Evolutionary conservation across 2,888 invertebrate genomes (phyloP).

Genomic region (Drosophila rellima): DNA sequence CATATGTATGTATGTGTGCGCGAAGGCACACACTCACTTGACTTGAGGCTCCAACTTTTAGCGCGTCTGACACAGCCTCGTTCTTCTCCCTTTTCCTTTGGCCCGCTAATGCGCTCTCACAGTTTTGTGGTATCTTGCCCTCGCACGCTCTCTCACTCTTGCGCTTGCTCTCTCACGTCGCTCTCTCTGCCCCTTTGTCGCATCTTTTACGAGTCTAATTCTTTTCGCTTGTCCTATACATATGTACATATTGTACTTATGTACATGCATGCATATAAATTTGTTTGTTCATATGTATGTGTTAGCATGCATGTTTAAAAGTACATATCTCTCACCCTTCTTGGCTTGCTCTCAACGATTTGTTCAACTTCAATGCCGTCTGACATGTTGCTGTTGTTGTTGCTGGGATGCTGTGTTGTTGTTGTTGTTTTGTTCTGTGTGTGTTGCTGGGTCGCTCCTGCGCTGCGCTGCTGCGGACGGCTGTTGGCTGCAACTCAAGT

Average conservation of each 20-base stretch:
- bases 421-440: conserved; percentile 8
- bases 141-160: conserved; percentile 6
- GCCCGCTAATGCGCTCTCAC: conserved; percentile 18
- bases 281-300: too few relatives aligned
- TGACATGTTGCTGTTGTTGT: conserved; percentile 77
- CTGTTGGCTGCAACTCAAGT: conserved; percentile 46
- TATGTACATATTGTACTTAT: neutral
- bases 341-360: conserved; percentile 88
- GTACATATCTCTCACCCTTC: conserved; percentile 87
- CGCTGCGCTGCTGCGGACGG: conserved; percentile 31
- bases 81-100: conserved; percentile 26
- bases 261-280: neutral
- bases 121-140: conserved; percentile 1
- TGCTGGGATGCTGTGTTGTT: conserved; percentile 36
- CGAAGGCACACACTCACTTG: conserved; percentile 42
- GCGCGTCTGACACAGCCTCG: conserved; percentile 31
- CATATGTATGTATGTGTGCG: neutral
- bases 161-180: conserved; percentile 1
- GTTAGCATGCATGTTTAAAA: conserved; percentile 22
- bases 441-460: conserved; percentile 29
- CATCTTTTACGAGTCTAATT: conserved; percentile 57
- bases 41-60: conserved; percentile 55
- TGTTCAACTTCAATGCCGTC: conserved; percentile 89
- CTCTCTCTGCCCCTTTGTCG: conserved; percentile 35
- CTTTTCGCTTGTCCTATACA: conserved; percentile 46